These are phyloP conservation scores for Parelbella ahira DNA, from an alignment of 2,888 invertebrate genomes.

Conservation along the genomic window DNA sequence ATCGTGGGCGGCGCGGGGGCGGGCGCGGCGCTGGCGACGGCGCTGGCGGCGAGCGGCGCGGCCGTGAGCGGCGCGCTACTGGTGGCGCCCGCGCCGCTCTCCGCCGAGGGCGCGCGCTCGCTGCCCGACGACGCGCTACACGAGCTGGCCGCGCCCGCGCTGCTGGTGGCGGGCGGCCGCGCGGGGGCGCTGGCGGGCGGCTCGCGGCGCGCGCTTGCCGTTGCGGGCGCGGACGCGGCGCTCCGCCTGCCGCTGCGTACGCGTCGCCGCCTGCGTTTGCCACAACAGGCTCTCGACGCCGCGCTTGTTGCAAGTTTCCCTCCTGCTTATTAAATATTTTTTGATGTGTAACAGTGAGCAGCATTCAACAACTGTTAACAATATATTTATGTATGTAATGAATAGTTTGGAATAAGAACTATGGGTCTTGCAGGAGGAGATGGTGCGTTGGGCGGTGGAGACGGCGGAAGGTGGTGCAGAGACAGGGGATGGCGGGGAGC, in stretches of 20 bases:
- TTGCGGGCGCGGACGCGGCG: constrained; percentile 82
- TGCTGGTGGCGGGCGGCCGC: constrained; percentile 4
- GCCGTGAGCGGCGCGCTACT: constrained; percentile 30
- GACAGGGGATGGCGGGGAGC: not conserved
- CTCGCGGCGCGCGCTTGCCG: constrained; percentile 75
- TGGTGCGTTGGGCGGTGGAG: constrained; percentile 22
- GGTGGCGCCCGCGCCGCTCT: constrained; percentile 82
- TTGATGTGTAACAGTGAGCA: no score
- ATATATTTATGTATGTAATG: no score
- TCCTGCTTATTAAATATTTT: not conserved
- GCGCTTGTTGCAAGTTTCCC: constrained; percentile 49
- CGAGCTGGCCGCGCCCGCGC: constrained; percentile 30
- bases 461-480: not conserved
- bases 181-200: constrained; percentile 61
- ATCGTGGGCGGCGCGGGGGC: constrained; percentile 45
- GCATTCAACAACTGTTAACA: no score
- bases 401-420: no score
- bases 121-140: constrained; percentile 81
- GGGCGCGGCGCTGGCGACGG: constrained; percentile 40
- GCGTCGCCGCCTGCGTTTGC: constrained; percentile 82
- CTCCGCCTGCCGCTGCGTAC: constrained; percentile 82
- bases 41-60: constrained; percentile 34
- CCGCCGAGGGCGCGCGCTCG: constrained; percentile 83
- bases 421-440: constrained; percentile 31
- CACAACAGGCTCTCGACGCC: constrained; percentile 86